Conservation (phyloP, 1,140 invertebrate species). For the Solenopsis invicta region DNA sequence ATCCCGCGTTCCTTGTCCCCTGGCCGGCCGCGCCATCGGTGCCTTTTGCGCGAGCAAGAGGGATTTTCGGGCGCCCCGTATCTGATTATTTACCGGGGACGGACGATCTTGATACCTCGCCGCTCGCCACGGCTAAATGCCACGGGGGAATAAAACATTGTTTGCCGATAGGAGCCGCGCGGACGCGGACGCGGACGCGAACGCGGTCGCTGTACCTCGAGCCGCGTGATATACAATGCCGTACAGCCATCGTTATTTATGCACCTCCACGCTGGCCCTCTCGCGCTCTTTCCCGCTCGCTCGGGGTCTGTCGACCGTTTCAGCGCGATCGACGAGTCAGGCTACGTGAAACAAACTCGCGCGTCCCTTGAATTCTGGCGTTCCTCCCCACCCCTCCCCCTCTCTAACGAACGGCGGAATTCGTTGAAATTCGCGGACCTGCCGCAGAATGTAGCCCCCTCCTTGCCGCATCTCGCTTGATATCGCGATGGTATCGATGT, state of each 20-base stretch:
- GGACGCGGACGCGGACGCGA: slow-evolving; percentile 33
- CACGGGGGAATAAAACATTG: slow-evolving; percentile 76
- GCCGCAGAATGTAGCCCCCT: slow-evolving; percentile 20
- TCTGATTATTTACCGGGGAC: slow-evolving; percentile 78
- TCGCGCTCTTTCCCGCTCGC: neutral
- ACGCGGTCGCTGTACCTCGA: slow-evolving; percentile 10
- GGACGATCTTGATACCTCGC: slow-evolving; percentile 76
- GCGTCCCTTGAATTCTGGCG: slow-evolving; percentile 52
- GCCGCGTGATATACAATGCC: slow-evolving; percentile 65
- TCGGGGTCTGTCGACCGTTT: slow-evolving; percentile 16
- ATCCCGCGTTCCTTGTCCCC: slow-evolving; percentile 21
- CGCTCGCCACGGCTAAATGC: slow-evolving; percentile 71
- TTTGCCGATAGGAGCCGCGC: slow-evolving; percentile 68
- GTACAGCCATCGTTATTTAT: slow-evolving; percentile 66
- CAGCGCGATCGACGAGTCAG: slow-evolving; percentile 30
- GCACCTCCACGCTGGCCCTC: neutral
- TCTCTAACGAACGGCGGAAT: neutral
- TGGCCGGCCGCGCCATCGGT: slow-evolving; percentile 52
- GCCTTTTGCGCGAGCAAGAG: slow-evolving; percentile 63
- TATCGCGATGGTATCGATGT: neutral
- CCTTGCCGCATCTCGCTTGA: neutral
- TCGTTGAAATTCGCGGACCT: slow-evolving; percentile 38
- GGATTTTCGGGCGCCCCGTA: slow-evolving; percentile 71
- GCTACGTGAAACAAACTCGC: slow-evolving; percentile 7
- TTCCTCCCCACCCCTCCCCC: neutral